A percentile compares a stretch with the other conserved stretches of the same genome.
Evolutionary conservation across 2,888 invertebrate species (phyloP).

Genomic region (Mimas tiliae): DNA sequence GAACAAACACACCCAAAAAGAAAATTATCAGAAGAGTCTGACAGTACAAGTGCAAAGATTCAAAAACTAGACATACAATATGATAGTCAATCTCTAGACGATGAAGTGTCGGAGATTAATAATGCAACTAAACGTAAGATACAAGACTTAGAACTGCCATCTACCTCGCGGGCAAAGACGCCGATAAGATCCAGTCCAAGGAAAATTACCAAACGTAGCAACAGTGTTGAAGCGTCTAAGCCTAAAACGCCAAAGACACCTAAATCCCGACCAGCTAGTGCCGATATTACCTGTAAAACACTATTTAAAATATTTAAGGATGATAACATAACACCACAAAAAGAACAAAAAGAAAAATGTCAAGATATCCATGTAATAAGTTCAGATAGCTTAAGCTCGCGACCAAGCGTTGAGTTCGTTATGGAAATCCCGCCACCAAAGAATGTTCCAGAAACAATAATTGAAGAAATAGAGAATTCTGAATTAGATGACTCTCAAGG

Average conservation of each 20-base stretch:
- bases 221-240: slow-evolving; percentile 65
- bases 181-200: slow-evolving; percentile 69
- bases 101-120: slow-evolving; percentile 70
- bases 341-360: slow-evolving; percentile 2
- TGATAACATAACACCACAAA: background rate
- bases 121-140: slow-evolving; percentile 54
- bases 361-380: slow-evolving; percentile 33
- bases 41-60: slow-evolving; percentile 61
- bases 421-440: slow-evolving; percentile 56
- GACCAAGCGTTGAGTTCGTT: slow-evolving; percentile 61
- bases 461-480: slow-evolving; percentile 54
- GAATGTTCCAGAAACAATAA: slow-evolving; percentile 58
- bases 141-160: slow-evolving; percentile 55
- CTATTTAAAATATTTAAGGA: slow-evolving; percentile 47
- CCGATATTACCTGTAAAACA: slow-evolving; percentile 64
- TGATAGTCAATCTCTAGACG: slow-evolving; percentile 65
- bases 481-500: slow-evolving; percentile 75
- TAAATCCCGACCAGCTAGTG: slow-evolving; percentile 70
- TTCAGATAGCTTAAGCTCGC: slow-evolving; percentile 51
- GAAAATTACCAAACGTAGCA: slow-evolving; percentile 65
- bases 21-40: slow-evolving; percentile 63
- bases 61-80: slow-evolving; percentile 64
- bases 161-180: slow-evolving; percentile 64
- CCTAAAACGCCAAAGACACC: slow-evolving; percentile 70
- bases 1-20: slow-evolving; percentile 58